phyloP scores from a whole-genome alignment of 2,888 invertebrate species.

The Sarcophaga subvicina region DNA sequence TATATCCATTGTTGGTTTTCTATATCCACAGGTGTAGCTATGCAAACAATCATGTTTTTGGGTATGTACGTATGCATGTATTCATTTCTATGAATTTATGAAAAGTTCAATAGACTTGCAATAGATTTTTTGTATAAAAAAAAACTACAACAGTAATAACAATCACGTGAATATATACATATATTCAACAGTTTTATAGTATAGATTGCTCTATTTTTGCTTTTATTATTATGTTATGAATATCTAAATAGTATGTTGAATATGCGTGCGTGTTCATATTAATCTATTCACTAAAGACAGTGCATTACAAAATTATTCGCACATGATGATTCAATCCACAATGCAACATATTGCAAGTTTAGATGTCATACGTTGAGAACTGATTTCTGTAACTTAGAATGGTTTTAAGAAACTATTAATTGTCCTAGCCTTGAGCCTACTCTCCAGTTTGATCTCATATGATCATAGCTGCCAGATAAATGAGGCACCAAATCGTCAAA shows the following conservation, averaged over 20 bases:
- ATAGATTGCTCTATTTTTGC: not conserved
- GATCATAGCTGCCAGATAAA: too few relatives aligned
- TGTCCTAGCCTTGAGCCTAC: too few relatives aligned
- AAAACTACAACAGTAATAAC: not conserved
- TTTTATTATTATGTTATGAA: not conserved
- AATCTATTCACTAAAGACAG: conserved; percentile 1
- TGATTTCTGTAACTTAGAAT: too few relatives aligned
- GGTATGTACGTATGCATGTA: not conserved
- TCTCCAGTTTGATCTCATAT: too few relatives aligned
- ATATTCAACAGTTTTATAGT: not conserved
- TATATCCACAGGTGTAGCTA: too few relatives aligned
- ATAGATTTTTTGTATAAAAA: not conserved
- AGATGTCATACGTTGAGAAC: too few relatives aligned
- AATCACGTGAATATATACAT: not conserved
- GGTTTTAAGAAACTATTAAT: too few relatives aligned
- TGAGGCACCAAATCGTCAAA: too few relatives aligned
- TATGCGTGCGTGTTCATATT: not conserved
- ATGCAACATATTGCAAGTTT: too few relatives aligned
- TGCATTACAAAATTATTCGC: not conserved
- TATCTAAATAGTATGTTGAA: not conserved
- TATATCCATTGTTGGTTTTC: too few relatives aligned
- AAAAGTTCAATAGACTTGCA: not conserved
- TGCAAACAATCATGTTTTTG: not conserved
- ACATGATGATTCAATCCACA: too few relatives aligned
- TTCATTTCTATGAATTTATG: not conserved